Evolutionary conservation across 2,113 vertebrate genomes (phyloP).

Genomic region (Calyptommatus sinebrachiatus): DNA sequence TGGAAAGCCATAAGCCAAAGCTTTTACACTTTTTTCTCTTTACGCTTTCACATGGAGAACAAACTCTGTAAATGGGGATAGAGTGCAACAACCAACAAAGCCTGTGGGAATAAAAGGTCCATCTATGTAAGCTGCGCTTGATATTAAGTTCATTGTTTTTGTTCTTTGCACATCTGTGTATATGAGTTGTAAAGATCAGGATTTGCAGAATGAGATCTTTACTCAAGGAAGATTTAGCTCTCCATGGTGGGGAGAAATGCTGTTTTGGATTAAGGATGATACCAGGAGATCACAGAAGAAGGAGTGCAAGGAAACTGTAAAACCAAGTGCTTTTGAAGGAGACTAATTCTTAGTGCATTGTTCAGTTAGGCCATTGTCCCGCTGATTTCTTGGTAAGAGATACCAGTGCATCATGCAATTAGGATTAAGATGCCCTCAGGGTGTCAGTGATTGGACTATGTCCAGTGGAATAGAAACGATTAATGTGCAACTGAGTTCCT

Average conservation of each 20-base stretch:
- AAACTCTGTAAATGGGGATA: not conserved
- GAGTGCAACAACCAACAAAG: slow-evolving; percentile 30
- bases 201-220: not conserved
- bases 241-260: not conserved
- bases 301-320: not conserved
- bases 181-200: not conserved
- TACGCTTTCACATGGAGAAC: slow-evolving; percentile 13
- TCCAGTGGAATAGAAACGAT: not conserved
- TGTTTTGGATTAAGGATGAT: not conserved
- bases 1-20: slow-evolving; percentile 5
- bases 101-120: not conserved
- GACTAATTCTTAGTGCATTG: not conserved
- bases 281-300: not conserved
- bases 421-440: rapidly evolving
- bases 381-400: not conserved
- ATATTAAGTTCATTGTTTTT: slow-evolving; percentile 1
- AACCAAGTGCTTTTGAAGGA: not conserved
- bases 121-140: not conserved
- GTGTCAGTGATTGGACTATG: slow-evolving; percentile 1
- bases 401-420: slow-evolving; percentile 23
- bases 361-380: not conserved
- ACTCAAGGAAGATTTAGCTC: not conserved
- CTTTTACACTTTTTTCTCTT: slow-evolving; percentile 2
- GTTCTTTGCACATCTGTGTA: not conserved
- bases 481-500: not conserved